These are phyloP conservation scores for Gymnocypris eckloni DNA, from an alignment of 2,797 vertebrate genomes.

Conservation along the genomic window DNA sequence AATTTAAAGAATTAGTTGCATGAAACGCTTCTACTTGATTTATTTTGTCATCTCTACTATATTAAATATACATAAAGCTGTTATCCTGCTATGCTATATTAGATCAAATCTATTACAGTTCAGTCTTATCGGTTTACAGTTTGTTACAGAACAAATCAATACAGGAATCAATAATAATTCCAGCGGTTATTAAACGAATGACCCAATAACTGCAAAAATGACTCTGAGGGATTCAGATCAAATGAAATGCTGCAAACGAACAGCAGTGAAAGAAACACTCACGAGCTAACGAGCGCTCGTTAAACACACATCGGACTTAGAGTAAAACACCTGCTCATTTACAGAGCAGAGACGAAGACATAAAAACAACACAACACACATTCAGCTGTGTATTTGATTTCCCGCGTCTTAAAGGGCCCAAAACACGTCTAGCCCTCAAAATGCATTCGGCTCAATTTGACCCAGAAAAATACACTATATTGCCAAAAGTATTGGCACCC, in stretches of 20 bases:
- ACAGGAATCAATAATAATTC: constrained; percentile 6
- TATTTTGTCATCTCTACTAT: background rate
- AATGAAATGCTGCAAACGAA: background rate
- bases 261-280: background rate
- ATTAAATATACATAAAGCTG: background rate
- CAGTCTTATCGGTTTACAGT: background rate
- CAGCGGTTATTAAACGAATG: background rate
- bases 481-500: too few relatives aligned
- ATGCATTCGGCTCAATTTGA: background rate
- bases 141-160: constrained; percentile 8
- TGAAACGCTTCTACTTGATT: background rate
- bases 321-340: background rate
- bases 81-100: background rate
- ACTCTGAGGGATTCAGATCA: background rate
- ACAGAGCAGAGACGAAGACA: background rate
- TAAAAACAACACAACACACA: background rate
- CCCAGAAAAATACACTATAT: background rate
- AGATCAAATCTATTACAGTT: background rate
- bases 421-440: background rate
- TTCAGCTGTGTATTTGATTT: constrained; percentile 47
- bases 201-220: background rate
- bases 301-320: constrained; percentile 39
- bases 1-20: background rate
- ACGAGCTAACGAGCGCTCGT: constrained; percentile 49
- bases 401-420: constrained; percentile 61